A percentile compares a stretch with the other conserved stretches of the same genome.
phyloP scores from a whole-genome alignment of 1,140 invertebrate species.

The Saccostrea echinata region DNA sequence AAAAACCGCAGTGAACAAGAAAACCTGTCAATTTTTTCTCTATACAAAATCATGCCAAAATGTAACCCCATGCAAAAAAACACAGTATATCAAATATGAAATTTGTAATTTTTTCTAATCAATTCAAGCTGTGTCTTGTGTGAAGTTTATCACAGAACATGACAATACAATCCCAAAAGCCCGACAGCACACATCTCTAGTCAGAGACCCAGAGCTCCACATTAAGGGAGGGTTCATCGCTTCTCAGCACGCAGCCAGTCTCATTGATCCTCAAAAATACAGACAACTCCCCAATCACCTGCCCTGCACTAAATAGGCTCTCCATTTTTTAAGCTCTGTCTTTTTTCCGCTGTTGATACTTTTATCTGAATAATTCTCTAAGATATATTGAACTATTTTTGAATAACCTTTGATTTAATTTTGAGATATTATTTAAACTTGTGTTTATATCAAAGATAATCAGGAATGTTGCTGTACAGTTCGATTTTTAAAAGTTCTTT shows the following conservation, averaged over 20 bases:
- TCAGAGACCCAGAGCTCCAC: neutral
- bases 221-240: neutral
- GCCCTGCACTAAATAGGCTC: neutral
- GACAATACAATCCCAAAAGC: neutral
- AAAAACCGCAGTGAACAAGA: neutral
- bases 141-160: conserved; percentile 22
- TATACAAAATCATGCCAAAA: neutral
- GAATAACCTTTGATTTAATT: neutral
- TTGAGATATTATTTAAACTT: neutral
- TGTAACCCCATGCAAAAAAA: neutral
- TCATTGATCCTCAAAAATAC: neutral
- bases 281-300: neutral
- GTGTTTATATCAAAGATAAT: neutral
- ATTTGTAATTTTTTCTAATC: neutral
- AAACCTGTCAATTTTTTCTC: neutral
- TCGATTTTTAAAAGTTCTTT: too few relatives aligned
- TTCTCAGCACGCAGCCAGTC: neutral
- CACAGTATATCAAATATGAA: neutral
- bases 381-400: neutral
- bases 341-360: neutral
- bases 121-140: neutral
- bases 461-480: too few relatives aligned
- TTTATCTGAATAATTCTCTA: neutral
- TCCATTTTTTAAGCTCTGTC: neutral
- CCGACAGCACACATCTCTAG: neutral